Base-by-base conservation (phyloP, 2,888 invertebrate genomes). In the Rhodophaea formosa region DNA sequence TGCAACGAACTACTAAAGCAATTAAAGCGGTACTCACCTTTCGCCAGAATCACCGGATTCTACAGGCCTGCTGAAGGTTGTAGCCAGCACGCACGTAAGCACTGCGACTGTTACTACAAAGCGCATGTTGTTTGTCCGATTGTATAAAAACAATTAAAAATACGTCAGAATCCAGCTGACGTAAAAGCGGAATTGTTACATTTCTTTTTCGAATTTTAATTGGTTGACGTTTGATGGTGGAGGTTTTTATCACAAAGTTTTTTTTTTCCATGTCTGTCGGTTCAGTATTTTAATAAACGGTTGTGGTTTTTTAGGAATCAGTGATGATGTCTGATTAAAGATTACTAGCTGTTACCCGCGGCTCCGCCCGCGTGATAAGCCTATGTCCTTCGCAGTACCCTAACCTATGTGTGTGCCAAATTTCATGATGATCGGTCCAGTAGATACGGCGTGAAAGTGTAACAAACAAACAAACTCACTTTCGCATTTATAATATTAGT, bases 11-110 rank as follows among this genome's bases (percentile, higher is more conserved):
- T 23, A 23, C 23, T 23, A 39, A 39, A 39, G n/a, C 12, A 39
- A 1, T n/a, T 39, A 5, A 23, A 23, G 7, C n/a, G 10, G 10
- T 57, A 68, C 58, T 62, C 70, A 80, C 82, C 75, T 76, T 58
- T 78, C 76, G 47, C 71, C 73, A 53, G 61, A 68, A 53, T 80
- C 75, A 16, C 77, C 72, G 12, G 69, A 57, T 29, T 68, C 66
- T 35, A 75, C 65, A 0, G 83, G 82, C 67, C 80, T 75, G 61
- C 80, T 62, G 10, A 62, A 47, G 17, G 69, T 61, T 1, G 57
- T 57, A 44, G 64, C 60, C 56, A 66, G 45, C 29, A 75, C 59
- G 62, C 67, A 65, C 57, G 63, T 67, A 59, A 73, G 61, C 58
- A 77, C 58, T 17, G 74, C 16, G 43, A 75, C 10, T 43, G 29